These are phyloP conservation scores for Chelonia mydas DNA, from an alignment of 2,797 vertebrate genomes.

Conservation along the genomic window DNA sequence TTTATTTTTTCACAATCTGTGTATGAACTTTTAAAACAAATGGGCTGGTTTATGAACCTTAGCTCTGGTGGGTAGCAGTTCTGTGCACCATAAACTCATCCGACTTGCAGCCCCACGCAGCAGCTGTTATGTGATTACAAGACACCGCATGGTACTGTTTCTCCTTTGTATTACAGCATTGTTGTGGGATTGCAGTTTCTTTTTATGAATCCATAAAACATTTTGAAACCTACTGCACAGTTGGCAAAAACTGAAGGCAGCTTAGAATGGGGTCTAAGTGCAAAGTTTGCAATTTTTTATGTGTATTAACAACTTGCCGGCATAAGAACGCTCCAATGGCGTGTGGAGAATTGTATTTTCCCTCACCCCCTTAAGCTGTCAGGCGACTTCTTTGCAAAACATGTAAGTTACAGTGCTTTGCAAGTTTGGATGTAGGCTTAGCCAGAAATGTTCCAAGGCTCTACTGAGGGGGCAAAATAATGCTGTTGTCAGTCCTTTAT, in stretches of 20 bases:
- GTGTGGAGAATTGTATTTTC: fast-evolving
- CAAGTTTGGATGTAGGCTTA: not conserved
- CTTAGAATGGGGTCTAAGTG: not conserved
- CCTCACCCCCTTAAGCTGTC: too few relatives aligned
- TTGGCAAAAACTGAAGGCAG: not conserved
- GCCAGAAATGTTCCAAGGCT: fast-evolving
- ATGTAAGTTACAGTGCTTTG: fast-evolving
- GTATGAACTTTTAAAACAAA: not conserved
- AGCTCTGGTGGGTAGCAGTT: not conserved
- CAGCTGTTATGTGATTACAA: fast-evolving
- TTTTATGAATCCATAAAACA: not conserved
- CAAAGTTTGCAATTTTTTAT: too few relatives aligned
- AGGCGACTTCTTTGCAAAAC: not conserved
- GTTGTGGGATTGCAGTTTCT: not conserved
- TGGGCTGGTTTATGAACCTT: fast-evolving
- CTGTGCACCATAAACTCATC: fast-evolving
- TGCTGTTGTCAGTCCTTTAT: not conserved
- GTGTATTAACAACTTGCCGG: too few relatives aligned
- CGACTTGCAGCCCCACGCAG: fast-evolving
- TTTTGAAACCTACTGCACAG: not conserved
- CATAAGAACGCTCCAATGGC: not conserved
- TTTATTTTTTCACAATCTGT: not conserved
- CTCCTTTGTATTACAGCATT: fast-evolving
- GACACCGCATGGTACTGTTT: fast-evolving
- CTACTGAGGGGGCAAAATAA: not conserved